phyloP scores from a whole-genome alignment of 1,140 invertebrate genomes.

The Planococcus citri region DNA sequence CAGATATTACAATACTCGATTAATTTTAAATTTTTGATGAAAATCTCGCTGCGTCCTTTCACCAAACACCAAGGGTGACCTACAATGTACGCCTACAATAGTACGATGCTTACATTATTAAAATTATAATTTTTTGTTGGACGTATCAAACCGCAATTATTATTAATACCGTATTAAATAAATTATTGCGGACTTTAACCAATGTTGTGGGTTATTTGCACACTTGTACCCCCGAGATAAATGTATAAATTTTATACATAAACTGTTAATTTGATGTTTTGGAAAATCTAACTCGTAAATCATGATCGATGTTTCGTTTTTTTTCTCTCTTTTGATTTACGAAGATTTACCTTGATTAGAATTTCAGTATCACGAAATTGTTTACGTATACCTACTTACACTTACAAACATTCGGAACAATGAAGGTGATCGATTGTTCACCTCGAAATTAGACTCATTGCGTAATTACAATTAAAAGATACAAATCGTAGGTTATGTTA shows the following conservation, averaged over 20 bases:
- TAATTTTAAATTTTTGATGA: neutral
- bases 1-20: too few species aligned
- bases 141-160: neutral
- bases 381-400: too few species aligned
- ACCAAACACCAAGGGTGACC: neutral
- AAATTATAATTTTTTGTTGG: neutral
- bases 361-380: neutral
- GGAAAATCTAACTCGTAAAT: neutral
- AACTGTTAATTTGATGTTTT: neutral
- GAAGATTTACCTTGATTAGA: neutral
- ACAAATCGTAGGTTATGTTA: neutral
- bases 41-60: neutral
- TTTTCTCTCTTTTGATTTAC: too few species aligned
- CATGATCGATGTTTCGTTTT: neutral
- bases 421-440: neutral
- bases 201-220: neutral
- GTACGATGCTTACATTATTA: neutral
- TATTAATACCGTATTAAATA: neutral
- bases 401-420: too few species aligned
- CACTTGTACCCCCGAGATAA: neutral
- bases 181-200: neutral
- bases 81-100: neutral
- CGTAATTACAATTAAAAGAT: neutral
- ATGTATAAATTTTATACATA: neutral
- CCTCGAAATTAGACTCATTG: neutral